Percentiles rank a stretch among this genome's conserved stretches.
These are phyloP conservation scores for Cyrtodaria siliqua DNA, from an alignment of 2,888 invertebrate species.

Conservation along the genomic window DNA sequence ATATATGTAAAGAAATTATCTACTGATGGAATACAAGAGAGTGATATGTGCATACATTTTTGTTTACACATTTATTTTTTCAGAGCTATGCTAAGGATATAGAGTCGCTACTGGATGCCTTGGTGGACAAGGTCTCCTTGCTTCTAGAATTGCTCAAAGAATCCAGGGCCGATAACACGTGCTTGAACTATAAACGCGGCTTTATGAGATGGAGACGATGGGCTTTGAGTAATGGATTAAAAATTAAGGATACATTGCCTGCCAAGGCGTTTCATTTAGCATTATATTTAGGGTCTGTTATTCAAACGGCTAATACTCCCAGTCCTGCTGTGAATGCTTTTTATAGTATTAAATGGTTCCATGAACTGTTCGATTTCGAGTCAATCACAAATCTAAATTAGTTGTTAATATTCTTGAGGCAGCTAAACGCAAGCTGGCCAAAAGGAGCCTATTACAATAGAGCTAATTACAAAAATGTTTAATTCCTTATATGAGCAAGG, in stretches of 20 bases:
- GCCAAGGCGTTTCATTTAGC: conserved; percentile 54
- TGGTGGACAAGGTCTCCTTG: conserved; percentile 32
- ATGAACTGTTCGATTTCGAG: conserved; percentile 36
- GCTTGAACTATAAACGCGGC: conserved; percentile 24
- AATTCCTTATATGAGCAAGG: conserved; percentile 5
- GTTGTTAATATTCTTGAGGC: conserved; percentile 45
- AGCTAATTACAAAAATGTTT: conserved; percentile 35
- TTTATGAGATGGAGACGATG: conserved; percentile 46
- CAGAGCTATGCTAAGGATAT: conserved; percentile 27
- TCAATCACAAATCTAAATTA: conserved; percentile 43
- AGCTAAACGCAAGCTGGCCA: conserved; percentile 32
- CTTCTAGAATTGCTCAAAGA: conserved; percentile 38
- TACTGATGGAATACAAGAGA: too few species aligned
- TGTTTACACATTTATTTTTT: conserved; percentile 40
- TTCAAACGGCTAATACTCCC: conserved; percentile 38
- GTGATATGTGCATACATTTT: too few species aligned
- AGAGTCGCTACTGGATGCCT: conserved; percentile 30
- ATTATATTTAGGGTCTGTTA: conserved; percentile 50
- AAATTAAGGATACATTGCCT: conserved; percentile 42
- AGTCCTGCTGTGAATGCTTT: conserved; percentile 57
- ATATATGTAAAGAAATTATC: too few species aligned
- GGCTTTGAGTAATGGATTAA: conserved; percentile 35
- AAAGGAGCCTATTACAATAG: conserved; percentile 38
- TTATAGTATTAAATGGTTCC: conserved; percentile 58
- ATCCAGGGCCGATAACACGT: conserved; percentile 35